Base-by-base conservation (phyloP, 2,888 invertebrate species). In the Heteropelma amictum region DNA sequence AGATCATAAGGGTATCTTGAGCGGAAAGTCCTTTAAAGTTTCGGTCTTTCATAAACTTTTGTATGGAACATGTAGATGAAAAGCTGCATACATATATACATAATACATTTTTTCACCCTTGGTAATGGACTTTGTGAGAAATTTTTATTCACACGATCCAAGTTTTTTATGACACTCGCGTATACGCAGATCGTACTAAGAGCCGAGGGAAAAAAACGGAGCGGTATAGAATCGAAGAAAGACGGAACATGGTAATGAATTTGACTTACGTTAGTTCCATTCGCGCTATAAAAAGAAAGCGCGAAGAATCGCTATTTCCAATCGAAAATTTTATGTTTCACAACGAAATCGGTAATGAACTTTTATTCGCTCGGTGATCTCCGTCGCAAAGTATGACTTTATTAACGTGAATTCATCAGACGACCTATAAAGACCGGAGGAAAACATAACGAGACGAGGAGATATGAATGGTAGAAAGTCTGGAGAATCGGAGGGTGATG, bases 191-290 rank as follows among this genome's bases (percentile, higher is more conserved):
- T 47, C 47, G 33, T 61, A n/a, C n/a, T n/a, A 8, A 35, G 47
- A 21, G 47, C 30, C 61, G 33, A 14, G 47, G 47, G 14, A 28
- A 28, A 4, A 33, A 8, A 21, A 23, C 45, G 33, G 47, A 61
- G 33, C 47, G 23, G 47, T 47, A 12, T 45, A 61, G 33, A 61
- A 61, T 45, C 33, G 47, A 61, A 47, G 21, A 21, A 33, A 23
- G 1, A 19, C n/a, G 12, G 28, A 45, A 26, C 17, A 53, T 53
- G 30, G 45, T 47, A 12, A 21, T 30, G 8, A 61, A 47, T 61
- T 17, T 61, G 30, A 17, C 60, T 2, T 17, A 30, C 21, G 33
- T 47, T 47, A 47, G 1, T 47, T 30, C 23, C 10, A 5, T 33
- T 12, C n/a, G 12, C 1, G 10, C 6, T 7, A 42, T 28, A 5